Percentiles rank a stretch among this genome's conserved stretches.
Evolutionary conservation across 2,797 vertebrate genomes (phyloP).

Genomic region (Gastrophryne carolinensis): DNA sequence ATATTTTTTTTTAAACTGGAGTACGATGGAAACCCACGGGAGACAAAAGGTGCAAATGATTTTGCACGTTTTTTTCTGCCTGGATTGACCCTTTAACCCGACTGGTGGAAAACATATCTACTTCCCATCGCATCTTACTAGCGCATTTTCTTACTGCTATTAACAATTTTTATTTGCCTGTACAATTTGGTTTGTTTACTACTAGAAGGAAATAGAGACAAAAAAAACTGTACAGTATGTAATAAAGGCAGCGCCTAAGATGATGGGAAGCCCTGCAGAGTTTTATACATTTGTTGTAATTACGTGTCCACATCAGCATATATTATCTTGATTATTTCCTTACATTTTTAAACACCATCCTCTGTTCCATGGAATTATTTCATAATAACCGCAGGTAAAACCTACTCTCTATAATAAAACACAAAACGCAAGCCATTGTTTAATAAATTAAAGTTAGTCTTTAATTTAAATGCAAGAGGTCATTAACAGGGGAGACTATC

Average conservation of each 20-base stretch:
- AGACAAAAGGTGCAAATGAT: too few species aligned
- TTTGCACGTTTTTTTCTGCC: too few species aligned
- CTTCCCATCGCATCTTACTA: too few species aligned
- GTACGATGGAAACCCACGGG: too few species aligned
- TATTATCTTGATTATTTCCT: slow-evolving; percentile 47
- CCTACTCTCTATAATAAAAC: slow-evolving; percentile 32
- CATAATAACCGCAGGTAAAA: slow-evolving; percentile 44
- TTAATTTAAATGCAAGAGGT: slow-evolving; percentile 46
- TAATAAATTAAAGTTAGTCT: slow-evolving; percentile 46
- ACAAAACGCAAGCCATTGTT: slow-evolving; percentile 30
- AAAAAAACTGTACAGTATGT: not conserved
- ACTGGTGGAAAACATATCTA: too few species aligned
- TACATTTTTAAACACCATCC: slow-evolving; percentile 33
- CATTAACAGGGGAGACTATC: slow-evolving; percentile 36
- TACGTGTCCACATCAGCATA: slow-evolving; percentile 35
- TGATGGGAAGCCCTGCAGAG: slow-evolving; percentile 20
- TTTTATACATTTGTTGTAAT: slow-evolving; percentile 43
- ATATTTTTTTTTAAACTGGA: too few species aligned
- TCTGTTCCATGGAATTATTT: slow-evolving; percentile 18
- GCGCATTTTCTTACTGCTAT: too few species aligned
- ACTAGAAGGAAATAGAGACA: not conserved
- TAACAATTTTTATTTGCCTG: too few species aligned
- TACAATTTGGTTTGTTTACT: slow-evolving; percentile 17
- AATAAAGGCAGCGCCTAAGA: slow-evolving; percentile 21
- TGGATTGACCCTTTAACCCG: too few species aligned